Base-by-base conservation (phyloP, 2,113 vertebrate genomes). In the Zosterops lateralis region DNA sequence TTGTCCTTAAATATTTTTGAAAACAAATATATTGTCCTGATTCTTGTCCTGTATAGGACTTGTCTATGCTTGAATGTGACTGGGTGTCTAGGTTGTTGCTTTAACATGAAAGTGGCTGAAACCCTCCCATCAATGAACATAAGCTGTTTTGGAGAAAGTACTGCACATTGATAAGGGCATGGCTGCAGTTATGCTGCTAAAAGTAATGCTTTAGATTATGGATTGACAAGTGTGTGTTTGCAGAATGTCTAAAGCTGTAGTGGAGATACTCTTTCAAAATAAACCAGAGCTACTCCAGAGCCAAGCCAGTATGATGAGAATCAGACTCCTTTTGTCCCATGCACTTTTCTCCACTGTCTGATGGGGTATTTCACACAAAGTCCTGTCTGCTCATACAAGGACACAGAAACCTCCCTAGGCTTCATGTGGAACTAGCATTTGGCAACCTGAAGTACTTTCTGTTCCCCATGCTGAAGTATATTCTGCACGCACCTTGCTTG, bases 401-500 rank as follows among this genome's bases (percentile, higher is more conserved):
- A 51, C 28, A 28, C 24, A 34, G 58, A 76, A 87, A 54, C 15
- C 11, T 83, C 51, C 58, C 22, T 20, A 3, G 6, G 3, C 48
- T 81, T 74, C 13, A 34, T 20, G 17, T 17, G 74, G 40, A 51
- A 77, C n/a, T 15, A 57, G 44, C 29, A 36, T 91, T 91, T 93
- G 66, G 24, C 64, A 87, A 9, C 28, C 58, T 60, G 47, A 9
- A 74, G 9, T 12, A n/a, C 24, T 91, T 83, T 91, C 74, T 76
- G 21, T 79, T 95, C 31, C n/a, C 34, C 5, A 1, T 31, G n/a
- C 62, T 82, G 74, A 50, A 31, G 45, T 57, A 1, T 24, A 28
- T 64, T 71, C 18, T 40, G 34, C 13, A 2, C 14, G 31, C 19
- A 79, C 13, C 66, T 74, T 0, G 0, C 56, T 36, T 12, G 21